Base-by-base conservation (phyloP, 2,888 invertebrate genomes). In the Pinctada fucata region DNA sequence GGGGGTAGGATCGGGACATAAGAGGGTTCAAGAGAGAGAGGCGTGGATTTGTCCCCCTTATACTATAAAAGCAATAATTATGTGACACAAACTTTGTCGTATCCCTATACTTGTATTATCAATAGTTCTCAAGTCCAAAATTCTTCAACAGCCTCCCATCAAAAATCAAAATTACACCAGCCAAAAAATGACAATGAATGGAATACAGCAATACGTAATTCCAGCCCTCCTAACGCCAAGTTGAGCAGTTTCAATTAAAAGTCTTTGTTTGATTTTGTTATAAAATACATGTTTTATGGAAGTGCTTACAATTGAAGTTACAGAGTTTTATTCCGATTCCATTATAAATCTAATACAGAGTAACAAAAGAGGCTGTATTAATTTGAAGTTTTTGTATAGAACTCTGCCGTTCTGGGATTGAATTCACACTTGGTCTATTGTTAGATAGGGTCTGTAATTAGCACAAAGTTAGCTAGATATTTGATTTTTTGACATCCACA, bases 401-500 rank as follows among this genome's bases (percentile, higher is more conserved):
- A 58, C 58, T 58, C 13, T 13, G 6, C 58, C 58, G 8, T 13
- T 10, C 13, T 58, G 8, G 58, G 58, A 31, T 31, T 31, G 8
- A 13, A 45, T 13, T 8, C 68, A 68, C 68, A 68, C 49, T 47
- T 51, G 66, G 63, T 70, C 58, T 13, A 63, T 69, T 49, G 63
- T 73, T 50, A 69, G 50, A 50, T 48, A 49, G 31, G 66, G 74
- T 70, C 52, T 47, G 70, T 78, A 74, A 78, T 78, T 74, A 78
- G 70, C 64, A 64, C 67, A 64, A 68, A 52, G 67, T 48, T 63
- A 69, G 47, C 47, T 48, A 74, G 74, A 74, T 74, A 74, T 78
- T 74, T 78, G 68, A 70, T 74, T 70, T 78, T 71, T 52, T 66
- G 66, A 45, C 51, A 64, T 64, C 47, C 58, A 78, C 78, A 78